Percentiles rank a stretch among this genome's conserved stretches.
These are phyloP conservation scores for Drusus annulatus DNA, from an alignment of 1,140 invertebrate genomes.

Conservation along the genomic window DNA sequence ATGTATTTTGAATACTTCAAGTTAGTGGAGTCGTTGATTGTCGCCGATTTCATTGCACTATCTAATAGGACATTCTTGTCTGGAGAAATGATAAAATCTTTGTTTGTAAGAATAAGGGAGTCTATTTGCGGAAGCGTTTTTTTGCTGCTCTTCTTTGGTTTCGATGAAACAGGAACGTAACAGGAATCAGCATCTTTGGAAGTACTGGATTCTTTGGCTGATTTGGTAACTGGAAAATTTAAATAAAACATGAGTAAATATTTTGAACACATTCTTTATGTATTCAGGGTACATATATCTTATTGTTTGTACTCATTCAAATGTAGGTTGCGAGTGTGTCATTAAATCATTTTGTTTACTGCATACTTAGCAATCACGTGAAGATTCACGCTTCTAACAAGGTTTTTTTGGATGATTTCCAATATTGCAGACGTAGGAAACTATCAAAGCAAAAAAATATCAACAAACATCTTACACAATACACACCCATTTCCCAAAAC, in stretches of 20 bases:
- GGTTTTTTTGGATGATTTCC: constrained; percentile 4
- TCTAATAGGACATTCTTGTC: constrained; percentile 1
- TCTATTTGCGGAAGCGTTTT: neutral
- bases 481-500: neutral
- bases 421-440: neutral
- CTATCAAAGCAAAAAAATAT: constrained; percentile 3
- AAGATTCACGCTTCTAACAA: neutral
- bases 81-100: neutral
- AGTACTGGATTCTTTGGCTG: neutral
- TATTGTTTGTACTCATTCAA: too few relatives aligned
- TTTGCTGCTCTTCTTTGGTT: neutral
- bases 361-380: neutral
- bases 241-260: too few relatives aligned
- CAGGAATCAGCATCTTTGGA: neutral
- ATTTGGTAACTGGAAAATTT: constrained; percentile 11
- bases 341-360: too few relatives aligned
- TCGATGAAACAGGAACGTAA: neutral
- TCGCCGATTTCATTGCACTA: neutral
- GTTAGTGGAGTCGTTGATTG: neutral
- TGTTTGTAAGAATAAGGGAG: neutral
- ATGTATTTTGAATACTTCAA: constrained; percentile 5
- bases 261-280: too few relatives aligned
- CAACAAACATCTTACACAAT: constrained; percentile 16
- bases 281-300: too few relatives aligned
- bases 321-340: too few relatives aligned